Base-by-base conservation (phyloP, 2,113 vertebrate genomes). In the Sander vitreus region DNA sequence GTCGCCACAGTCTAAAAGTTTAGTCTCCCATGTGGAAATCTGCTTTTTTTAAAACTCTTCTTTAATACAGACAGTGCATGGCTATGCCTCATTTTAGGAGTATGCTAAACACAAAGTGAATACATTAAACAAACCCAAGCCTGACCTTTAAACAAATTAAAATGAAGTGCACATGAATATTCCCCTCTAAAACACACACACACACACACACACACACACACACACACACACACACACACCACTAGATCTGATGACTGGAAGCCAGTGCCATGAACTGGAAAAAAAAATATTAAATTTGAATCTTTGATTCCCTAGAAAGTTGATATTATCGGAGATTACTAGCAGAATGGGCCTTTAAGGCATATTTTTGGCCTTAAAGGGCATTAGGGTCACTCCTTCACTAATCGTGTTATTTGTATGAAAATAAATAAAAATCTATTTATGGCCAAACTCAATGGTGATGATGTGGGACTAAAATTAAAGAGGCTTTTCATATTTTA, bases 241-340 rank as follows among this genome's bases (percentile, higher is more conserved):
- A 60, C 25, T 33, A 73, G 16, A 65, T 69, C 23, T 68, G 19
- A 71, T 78, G 48, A 67, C 76, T 71, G 74, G 21, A 77, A 63
- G 15, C 62, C 57, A 81, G 47, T 1, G 0, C 50, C 14, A 18
- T 16, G 16, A 70, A 54, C 25, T 55, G 50, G 21, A 23, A 68
- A 25, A 63, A 39, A 39, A 58, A 2, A 11, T 39, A 33, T 1
- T 6, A 64, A 30, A 6, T 23, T 83, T 54, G 72, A 78, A 85
- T 82, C 69, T n/a, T n/a, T n/a, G n/a, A n/a, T n/a, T n/a, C n/a
- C n/a, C n/a, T n/a, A n/a, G n/a, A n/a, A n/a, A n/a, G 59, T 60
- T 51, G 18, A 77, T 45, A 72, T 86, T 77, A 73, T 45, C 51
- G n/a, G 19, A 54, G 83, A 73, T 91, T 80, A 85, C 33, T 21